Conservation (phyloP, 2,797 vertebrate genomes). For the Scolopax bukidnonensis region DNA sequence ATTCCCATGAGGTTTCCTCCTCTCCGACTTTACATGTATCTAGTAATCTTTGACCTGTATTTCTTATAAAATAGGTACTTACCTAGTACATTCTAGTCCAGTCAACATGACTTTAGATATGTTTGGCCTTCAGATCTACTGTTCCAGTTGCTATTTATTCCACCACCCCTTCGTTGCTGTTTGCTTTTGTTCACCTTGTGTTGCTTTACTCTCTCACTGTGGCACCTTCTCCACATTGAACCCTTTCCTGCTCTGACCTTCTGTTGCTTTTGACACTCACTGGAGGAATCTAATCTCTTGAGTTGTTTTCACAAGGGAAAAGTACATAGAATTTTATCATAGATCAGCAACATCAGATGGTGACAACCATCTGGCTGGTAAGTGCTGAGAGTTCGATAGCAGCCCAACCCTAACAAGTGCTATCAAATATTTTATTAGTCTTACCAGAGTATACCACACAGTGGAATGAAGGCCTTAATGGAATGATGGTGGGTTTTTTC, state of each 20-base stretch:
- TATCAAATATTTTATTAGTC: not conserved
- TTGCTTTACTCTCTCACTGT: not conserved
- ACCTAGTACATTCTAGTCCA: not conserved
- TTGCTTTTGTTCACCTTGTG: not conserved
- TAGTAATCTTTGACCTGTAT: not conserved
- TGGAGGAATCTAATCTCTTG: not conserved
- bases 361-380: not conserved
- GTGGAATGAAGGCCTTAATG: not conserved
- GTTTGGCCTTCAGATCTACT: not conserved
- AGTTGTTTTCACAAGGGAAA: not conserved
- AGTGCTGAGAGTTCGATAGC: not conserved
- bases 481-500: not conserved
- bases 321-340: not conserved
- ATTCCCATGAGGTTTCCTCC: not conserved
- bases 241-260: not conserved
- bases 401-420: not conserved
- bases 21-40: not conserved
- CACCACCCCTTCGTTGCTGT: not conserved
- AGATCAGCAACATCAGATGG: not conserved
- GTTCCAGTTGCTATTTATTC: not conserved
- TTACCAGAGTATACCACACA: not conserved
- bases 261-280: not conserved
- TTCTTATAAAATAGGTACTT: constrained; percentile 40
- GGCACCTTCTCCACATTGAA: not conserved
- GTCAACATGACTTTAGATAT: not conserved